phyloP scores from a whole-genome alignment of 1,140 invertebrate genomes.

The Lucilia sericata region DNA sequence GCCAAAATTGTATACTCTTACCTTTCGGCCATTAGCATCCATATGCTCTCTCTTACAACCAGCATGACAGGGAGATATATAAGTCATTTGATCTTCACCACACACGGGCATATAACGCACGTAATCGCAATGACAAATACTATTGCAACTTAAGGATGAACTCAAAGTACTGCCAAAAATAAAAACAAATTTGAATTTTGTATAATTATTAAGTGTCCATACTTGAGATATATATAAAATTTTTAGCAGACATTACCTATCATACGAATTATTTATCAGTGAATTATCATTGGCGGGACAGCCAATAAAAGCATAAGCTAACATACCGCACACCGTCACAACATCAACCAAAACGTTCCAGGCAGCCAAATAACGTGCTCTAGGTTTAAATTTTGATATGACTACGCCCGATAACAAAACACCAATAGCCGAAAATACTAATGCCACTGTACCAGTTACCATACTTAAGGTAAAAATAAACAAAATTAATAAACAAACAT shows the following conservation, averaged over 20 bases:
- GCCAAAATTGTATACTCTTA: no score
- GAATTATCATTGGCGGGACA: constrained; percentile 70
- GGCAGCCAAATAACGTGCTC: constrained; percentile 74
- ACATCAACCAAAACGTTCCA: constrained; percentile 80
- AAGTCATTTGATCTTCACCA: constrained; percentile 72
- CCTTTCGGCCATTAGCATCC: constrained; percentile 59
- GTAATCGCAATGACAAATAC: constrained; percentile 74
- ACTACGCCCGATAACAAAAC: constrained; percentile 76
- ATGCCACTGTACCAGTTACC: constrained; percentile 77
- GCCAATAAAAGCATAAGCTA: constrained; percentile 77
- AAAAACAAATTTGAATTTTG: neutral
- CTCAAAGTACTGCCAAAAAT: constrained; percentile 65
- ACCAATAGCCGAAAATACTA: constrained; percentile 78
- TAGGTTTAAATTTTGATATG: constrained; percentile 78
- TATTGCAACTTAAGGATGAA: constrained; percentile 70
- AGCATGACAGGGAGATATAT: constrained; percentile 79
- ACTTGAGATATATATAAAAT: neutral
- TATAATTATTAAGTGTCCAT: neutral
- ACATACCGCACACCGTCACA: constrained; percentile 74
- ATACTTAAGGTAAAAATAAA: constrained; percentile 66
- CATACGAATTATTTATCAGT: constrained; percentile 43
- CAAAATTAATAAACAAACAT: neutral
- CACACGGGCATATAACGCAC: constrained; percentile 79
- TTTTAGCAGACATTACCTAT: constrained; percentile 38
- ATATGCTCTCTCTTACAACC: constrained; percentile 70